Base-by-base conservation (phyloP, 2,113 vertebrate genomes). In the Chlorodrepanis virens region DNA sequence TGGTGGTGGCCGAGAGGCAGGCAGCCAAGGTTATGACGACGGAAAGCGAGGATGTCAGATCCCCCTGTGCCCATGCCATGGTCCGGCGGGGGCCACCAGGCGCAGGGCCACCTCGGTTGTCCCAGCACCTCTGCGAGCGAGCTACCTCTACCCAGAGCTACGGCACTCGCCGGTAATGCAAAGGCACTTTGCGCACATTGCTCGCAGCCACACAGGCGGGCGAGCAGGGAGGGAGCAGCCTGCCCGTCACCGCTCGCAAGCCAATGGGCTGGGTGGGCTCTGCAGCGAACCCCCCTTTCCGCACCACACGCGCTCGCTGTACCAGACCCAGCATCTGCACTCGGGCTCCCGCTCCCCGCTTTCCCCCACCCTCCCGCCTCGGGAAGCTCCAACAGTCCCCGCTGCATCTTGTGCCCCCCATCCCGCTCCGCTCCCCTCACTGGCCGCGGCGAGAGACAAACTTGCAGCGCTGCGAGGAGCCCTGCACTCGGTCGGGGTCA, bases 1-100 rank as follows among this genome's bases (percentile, higher is more conserved):
- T 97, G 75, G 85, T 96, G 77, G 96, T 87, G 77, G 92, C 87
- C 1, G 86, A 69, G 18, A 98, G 96, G 94, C 97, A 98, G 90
- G 97, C 96, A 85, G 97, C 96, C 83, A 96, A 77, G 45, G 97
- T 68, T 69, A 97, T 50, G 97, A 98, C 9, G 95, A 97, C 93
- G 91, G 95, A 96, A 47, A 98, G 95, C 5, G 93, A 96, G 42
- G 94, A 90, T 71, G 97, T 50, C 95, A 96, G 92, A 60, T 56
- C 64, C 47, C 94, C 64, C 71, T 22, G 95, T 92, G 94, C 91
- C 94, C 97, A 81, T 92, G 97, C 97, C 98, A 98, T 98, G 95
- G 90, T 96, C 64, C 6, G 3, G 71, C 19, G 2, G 61, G 65
- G 53, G 84, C 39, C 75, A 87, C 52, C n/a, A 6, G 75, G 21